phyloP scores from a whole-genome alignment of 2,888 invertebrate genomes.

The Stenolophus ochropezus region DNA sequence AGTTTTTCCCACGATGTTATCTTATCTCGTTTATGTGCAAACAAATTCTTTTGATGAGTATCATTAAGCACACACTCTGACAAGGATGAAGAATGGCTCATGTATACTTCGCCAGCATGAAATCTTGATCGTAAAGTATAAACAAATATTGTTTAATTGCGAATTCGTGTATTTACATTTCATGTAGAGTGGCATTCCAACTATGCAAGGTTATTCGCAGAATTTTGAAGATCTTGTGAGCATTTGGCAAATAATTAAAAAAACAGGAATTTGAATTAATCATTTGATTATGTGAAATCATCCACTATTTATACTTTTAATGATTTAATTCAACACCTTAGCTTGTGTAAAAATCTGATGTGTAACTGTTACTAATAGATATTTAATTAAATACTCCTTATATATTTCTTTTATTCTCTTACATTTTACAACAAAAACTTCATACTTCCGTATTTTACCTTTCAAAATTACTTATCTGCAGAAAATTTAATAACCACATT shows the following conservation, averaged over 20 bases:
- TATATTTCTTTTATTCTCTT: no score
- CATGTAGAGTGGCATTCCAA: background rate
- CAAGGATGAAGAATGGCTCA: background rate
- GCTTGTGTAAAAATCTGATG: no score
- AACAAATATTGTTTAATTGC: background rate
- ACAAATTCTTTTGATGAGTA: constrained; percentile 30
- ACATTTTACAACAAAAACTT: no score
- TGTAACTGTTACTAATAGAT: no score
- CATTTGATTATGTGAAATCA: no score
- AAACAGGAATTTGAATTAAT: no score
- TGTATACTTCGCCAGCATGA: background rate
- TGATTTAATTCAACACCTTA: no score
- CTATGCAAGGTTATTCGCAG: background rate
- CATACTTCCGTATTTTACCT: no score
- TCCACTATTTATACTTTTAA: no score
- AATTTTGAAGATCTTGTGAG: background rate
- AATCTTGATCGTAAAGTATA: background rate
- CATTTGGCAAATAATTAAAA: background rate
- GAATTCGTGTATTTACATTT: background rate
- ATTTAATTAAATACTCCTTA: no score
- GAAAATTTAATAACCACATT: no score
- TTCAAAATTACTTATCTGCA: no score
- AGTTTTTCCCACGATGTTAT: constrained; percentile 31
- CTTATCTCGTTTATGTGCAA: constrained; percentile 21
- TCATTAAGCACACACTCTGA: background rate